Base-by-base conservation (phyloP, 2,888 invertebrate species). In the Aquatica leii region DNA sequence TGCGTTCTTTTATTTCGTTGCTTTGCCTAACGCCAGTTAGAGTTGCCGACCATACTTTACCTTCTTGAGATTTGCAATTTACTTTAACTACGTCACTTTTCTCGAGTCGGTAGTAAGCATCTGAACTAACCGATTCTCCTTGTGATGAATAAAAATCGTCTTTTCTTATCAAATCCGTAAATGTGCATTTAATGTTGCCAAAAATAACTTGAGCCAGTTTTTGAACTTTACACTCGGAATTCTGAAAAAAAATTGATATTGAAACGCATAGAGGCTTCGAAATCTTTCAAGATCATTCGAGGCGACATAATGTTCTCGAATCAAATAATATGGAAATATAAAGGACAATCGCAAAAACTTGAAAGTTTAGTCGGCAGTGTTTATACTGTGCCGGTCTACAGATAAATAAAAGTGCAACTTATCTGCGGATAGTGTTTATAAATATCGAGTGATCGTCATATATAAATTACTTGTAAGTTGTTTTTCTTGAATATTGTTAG, bases 1-100 rank as follows among this genome's bases (percentile, higher is more conserved):
- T 74, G 49, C 79, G 76, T 40, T 82, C 79, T 67, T 79, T 80
- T 11, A 82, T 76, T n/a, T 78, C 74, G 15, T 82, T 80, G 70
- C 86, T 84, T 1, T 81, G 74, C 53, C 85, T 79, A 9, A 88
- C 85, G 8, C 91, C 90, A 4, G 88, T 86, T 59, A 92, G 83
- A 67, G 89, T 84, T 50, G 88, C 88, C 62, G 85, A 84, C 90
- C 93, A 93, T 64, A 86, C 85, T 66, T 81, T 78, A 41, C 84
- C 83, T 54, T 76, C 80, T 59, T 79, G 75, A 11, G 85, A 81
- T 65, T 80, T 79, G 74, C 94, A 94, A 8, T 84, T 82, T 0
- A 91, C 89, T 72, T 87, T 86, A 70, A 81, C 80, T 75, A 90
- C 90, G 78, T 94, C 94, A 65, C 90, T 91, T 24, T 83, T 78